phyloP scores from a whole-genome alignment of 2,113 vertebrate genomes.

The Erythrolamprus reginae region DNA sequence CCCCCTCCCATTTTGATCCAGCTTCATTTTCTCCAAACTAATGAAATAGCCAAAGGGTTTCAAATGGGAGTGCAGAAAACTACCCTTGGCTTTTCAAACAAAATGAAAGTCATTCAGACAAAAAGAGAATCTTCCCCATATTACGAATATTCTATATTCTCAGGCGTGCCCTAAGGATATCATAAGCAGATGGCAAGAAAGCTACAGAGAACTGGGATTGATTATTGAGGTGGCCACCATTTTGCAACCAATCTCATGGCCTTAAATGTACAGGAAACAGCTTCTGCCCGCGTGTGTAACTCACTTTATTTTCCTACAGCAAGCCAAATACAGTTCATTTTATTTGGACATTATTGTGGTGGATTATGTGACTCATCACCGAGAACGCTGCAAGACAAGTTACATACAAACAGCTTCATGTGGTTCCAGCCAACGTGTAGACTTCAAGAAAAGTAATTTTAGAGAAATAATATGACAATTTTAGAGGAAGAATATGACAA shows the following conservation, averaged over 20 bases:
- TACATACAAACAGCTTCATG: not conserved
- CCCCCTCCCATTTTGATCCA: too few species aligned
- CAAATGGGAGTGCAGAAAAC: too few species aligned
- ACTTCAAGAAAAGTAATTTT: not conserved
- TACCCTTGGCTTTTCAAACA: not conserved
- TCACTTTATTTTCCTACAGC: not conserved
- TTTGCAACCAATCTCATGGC: not conserved
- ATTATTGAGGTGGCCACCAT: not conserved
- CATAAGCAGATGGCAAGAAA: not conserved
- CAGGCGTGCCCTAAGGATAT: not conserved
- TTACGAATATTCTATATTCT: not conserved
- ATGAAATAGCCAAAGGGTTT: too few species aligned
- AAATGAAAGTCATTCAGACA: not conserved
- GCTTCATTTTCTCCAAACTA: too few species aligned
- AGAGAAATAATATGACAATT: not conserved
- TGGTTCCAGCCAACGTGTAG: not conserved
- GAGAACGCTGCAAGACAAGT: not conserved
- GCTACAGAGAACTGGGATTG: not conserved
- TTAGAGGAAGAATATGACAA: not conserved
- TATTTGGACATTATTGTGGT: not conserved
- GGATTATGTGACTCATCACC: not conserved
- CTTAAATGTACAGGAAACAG: not conserved
- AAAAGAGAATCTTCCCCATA: not conserved
- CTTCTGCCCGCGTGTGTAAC: not conserved
- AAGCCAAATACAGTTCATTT: not conserved